Percentiles rank a stretch among this genome's conserved stretches.
These are phyloP conservation scores for Dasyprocta punctata DNA, from an alignment of 2,113 vertebrate species.

Conservation along the genomic window DNA sequence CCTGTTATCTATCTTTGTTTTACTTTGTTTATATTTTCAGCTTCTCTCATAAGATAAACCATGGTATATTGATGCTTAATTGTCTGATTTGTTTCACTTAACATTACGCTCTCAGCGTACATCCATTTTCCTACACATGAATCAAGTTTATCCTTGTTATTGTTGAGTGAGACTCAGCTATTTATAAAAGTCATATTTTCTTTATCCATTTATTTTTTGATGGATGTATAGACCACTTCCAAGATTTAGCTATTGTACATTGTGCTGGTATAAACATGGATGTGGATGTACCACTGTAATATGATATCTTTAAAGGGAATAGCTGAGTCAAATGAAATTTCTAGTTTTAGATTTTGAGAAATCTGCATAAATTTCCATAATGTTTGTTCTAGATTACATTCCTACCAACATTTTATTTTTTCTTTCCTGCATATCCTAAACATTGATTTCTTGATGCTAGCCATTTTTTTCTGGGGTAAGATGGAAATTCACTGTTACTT, in stretches of 20 bases:
- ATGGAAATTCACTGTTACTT: neutral
- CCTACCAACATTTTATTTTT: neutral
- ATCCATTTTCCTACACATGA: neutral
- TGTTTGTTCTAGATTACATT: neutral
- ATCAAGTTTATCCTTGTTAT: neutral
- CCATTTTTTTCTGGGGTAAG: neutral
- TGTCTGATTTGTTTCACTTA: neutral
- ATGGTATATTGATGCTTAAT: neutral
- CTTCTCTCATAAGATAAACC: neutral
- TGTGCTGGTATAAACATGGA: neutral
- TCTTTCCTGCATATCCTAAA: neutral
- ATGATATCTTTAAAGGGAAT: neutral
- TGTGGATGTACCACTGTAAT: neutral
- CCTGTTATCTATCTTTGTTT: neutral
- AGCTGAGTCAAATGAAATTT: neutral
- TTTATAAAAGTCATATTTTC: neutral
- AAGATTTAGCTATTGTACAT: neutral
- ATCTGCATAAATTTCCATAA: neutral
- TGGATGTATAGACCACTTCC: neutral
- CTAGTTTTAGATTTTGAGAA: neutral
- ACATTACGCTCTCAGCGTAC: neutral
- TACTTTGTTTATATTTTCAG: neutral
- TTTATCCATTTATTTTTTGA: neutral
- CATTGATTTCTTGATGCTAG: neutral
- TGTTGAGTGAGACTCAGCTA: neutral